Base-by-base conservation (phyloP, 2,113 vertebrate genomes). In the Aegithalos caudatus region DNA sequence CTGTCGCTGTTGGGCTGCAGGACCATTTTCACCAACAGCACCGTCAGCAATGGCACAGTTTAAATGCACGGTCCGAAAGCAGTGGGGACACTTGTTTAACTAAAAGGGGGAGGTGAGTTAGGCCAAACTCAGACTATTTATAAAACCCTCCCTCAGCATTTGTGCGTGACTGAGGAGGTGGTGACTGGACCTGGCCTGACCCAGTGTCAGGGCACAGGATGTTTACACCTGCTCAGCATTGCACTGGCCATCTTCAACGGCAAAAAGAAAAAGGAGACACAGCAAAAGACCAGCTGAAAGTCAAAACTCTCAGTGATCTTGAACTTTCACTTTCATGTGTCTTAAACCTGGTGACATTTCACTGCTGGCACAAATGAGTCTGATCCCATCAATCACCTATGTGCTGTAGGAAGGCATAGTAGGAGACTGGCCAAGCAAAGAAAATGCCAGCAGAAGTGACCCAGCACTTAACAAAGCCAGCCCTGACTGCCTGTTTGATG, bases 221-320 rank as follows among this genome's bases (percentile, higher is more conserved):
- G 12, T 87, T 74, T 37, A 23, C 38, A 85, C 15, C 62, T 73
- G 25, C 48, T 77, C 37, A 45, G 42, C 7, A 5, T 7, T 37
- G 12, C 50, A 7, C 1, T 42, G 47, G 23, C 42, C 78, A 87
- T 58, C 21, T 38, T 14, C 11, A 53, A 64, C 9, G 33, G 37
- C 18, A 19, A 11, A 35, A 74, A n/a, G 31, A 9, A 37, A 60
- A 20, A 21, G 5, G n/a, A 85, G 25, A 13, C 0, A 0, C 20
- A 9, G 17, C 24, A 19, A 53, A 85, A 73, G 29, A 50, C 3
- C 31, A 58, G 33, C 24, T 83, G 19, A 69, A 77, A 82, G 25
- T 42, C 48, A 86, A 33, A 33, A 33, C 50, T 70, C 29, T 27
- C 3, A 0, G 33, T 50, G 51, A 72, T 53, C 44, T 8, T 80